Base-by-base conservation (phyloP, 2,888 invertebrate genomes). In the Parnassius smintheus region DNA sequence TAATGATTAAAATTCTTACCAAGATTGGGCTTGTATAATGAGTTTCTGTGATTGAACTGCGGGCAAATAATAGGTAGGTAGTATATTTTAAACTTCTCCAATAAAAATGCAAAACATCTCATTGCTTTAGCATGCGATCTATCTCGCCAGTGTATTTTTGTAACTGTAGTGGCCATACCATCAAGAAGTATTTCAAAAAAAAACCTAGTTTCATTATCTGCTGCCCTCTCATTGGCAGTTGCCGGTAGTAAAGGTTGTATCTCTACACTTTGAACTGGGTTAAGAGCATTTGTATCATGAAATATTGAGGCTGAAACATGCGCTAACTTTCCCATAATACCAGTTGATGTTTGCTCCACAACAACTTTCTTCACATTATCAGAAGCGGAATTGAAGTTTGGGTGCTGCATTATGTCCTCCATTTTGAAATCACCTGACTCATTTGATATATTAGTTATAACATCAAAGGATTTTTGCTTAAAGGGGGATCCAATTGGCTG, bases 61-160 rank as follows among this genome's bases (percentile, higher is more conserved):
- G 98, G 98, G 84, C 98, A 98, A 74, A 99, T 96, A 74, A 96
- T 94, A 45, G 96, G 96, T 75, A 99, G 92, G 86, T 98, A 99
- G 80, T 96, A 96, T 63, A 95, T 92, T 85, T 98, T 98, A 80
- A 99, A 98, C 76, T 96, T 96, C 81, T 98, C 96, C 81, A 99
- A 93, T 59, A 99, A 90, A 91, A 98, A 99, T 67, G 96, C 95
- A 86, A 99, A 98, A 74, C 96, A 95, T 78, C 95, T 94, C 87
- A 93, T 93, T 73, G 97, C 95, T 82, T 96, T 96, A 72, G 95
- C 94, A 42, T 95, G 94, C 55, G 94, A 93, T 79, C 95, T 94
- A 77, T 98, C 98, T 64, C 95, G 94, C 98, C 98, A 98, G 77
- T 97, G 96, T 62, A 98, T 93, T 82, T 96, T 96, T 1, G 96